Evolutionary conservation across 2,888 invertebrate genomes (phyloP), one percentile per base, ranked within the genome.

Genomic region (Chalcosyrphus nemorum): DNA sequence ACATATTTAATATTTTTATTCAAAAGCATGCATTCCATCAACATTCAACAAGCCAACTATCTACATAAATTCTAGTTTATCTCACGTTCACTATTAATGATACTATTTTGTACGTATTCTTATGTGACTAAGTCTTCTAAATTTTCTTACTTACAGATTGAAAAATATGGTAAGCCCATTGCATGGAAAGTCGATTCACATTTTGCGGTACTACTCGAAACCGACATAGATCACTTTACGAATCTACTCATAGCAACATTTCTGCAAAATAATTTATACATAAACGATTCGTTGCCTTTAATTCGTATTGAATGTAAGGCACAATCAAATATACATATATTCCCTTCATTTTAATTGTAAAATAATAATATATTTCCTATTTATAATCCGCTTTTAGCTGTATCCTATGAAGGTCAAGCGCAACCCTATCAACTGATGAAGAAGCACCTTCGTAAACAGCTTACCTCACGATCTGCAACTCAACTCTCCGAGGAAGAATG

Each of bases 181-280:
- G 96, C 96, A 27, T 97, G 97, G 97, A 95, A 95, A 88, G 94
- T 95, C 63, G 94, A 94, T 63, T 94, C 95, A 86, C 94, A 94
- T 89, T 93, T 97, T 88, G 95, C 95, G 61, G 92, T 96, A 86
- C 94, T 97, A 81, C 88, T 97, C 71, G 95, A 95, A 90, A 95
- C 96, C 50, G 96, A 96, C 89, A 93, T 96, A 87, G 94, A 95
- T 88, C 94, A 95, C 88, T 93, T 97, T 54, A 94, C 95, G 81
- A 89, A 91, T 88, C 93, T 94, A 87, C 93, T 96, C 85, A 94
- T 95, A 56, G 94, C 94, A 86, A 94, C 94, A 87, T 95, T 96
- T 90, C 94, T 95, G 89, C 94, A 94, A 87, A 94, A 94, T 88
- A 92, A 94, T 89, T 93, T 95, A 88, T 94, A 94, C 87, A 94